A percentile compares a stretch with the other conserved stretches of the same genome.
phyloP scores from a whole-genome alignment of 2,888 invertebrate species.

The Orchesella flavescens region DNA sequence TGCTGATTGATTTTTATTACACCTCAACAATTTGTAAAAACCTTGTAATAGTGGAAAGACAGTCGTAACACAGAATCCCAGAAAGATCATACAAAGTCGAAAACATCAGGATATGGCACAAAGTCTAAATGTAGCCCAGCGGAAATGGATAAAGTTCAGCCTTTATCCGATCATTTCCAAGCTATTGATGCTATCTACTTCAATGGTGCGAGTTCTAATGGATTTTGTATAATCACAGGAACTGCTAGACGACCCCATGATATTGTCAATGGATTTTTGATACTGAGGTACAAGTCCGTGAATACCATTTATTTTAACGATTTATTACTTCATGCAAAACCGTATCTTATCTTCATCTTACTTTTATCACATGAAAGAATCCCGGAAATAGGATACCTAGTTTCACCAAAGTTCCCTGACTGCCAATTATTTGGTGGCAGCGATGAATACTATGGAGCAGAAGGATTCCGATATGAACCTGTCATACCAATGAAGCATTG shows the following conservation, averaged over 20 bases:
- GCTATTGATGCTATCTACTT: constrained; percentile 82
- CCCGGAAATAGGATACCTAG: constrained; percentile 82
- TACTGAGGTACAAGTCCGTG: constrained; percentile 77
- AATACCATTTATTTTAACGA: too few relatives aligned
- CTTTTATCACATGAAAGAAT: too few relatives aligned
- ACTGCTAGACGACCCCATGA: constrained; percentile 78
- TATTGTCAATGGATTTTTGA: constrained; percentile 80
- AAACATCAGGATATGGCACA: constrained; percentile 73
- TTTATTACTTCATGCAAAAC: too few relatives aligned
- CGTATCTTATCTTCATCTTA: too few relatives aligned
- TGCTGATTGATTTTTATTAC: too few relatives aligned
- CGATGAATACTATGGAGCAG: constrained; percentile 79
- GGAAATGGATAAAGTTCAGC: constrained; percentile 78
- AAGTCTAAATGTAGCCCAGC: constrained; percentile 72
- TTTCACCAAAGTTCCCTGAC: constrained; percentile 82
- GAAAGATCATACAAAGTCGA: constrained; percentile 68
- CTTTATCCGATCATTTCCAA: constrained; percentile 78
- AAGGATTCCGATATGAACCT: constrained; percentile 81
- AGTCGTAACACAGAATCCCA: constrained; percentile 53
- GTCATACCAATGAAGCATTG: constrained; percentile 84
- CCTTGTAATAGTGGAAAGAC: constrained; percentile 70
- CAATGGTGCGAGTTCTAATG: constrained; percentile 79
- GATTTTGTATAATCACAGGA: constrained; percentile 78
- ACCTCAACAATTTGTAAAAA: background rate
- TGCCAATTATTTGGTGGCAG: constrained; percentile 80